phyloP scores from a whole-genome alignment of 2,888 invertebrate species.

The Coleophora deauratella region DNA sequence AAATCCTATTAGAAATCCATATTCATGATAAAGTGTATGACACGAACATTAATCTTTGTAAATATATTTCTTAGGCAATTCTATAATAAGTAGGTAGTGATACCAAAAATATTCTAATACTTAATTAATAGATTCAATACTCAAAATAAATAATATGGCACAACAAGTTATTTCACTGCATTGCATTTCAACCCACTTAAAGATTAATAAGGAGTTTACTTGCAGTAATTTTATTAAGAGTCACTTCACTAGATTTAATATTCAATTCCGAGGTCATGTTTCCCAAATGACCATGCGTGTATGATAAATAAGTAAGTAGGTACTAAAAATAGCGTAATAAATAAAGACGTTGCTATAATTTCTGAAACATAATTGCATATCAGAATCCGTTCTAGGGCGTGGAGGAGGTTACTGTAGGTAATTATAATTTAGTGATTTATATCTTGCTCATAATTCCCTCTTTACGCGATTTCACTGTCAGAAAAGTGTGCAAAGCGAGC shows the following conservation, averaged over 20 bases:
- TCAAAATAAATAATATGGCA: too few species aligned
- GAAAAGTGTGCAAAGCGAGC: constrained; percentile 55
- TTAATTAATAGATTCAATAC: too few species aligned
- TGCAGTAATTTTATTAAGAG: neutral
- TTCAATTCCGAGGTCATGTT: constrained; percentile 27
- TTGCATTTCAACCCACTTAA: constrained; percentile 15
- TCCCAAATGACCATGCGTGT: constrained; percentile 4
- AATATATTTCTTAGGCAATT: neutral
- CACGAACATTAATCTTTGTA: neutral
- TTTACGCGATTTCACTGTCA: constrained; percentile 45
- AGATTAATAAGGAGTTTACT: neutral
- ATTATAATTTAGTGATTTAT: constrained; percentile 65
- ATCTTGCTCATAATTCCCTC: constrained; percentile 40
- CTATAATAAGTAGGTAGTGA: neutral
- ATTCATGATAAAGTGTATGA: neutral
- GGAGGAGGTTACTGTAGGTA: constrained; percentile 47
- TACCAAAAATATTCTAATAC: neutral
- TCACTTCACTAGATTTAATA: constrained; percentile 20
- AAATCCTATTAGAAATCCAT: neutral
- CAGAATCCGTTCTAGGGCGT: constrained; percentile 45
- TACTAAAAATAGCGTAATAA: constrained; percentile 58
- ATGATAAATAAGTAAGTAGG: too few species aligned
- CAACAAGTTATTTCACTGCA: too few species aligned
- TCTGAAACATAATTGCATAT: constrained; percentile 58
- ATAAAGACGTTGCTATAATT: constrained; percentile 52